These are phyloP conservation scores for Heliocidaris tuberculata DNA, from an alignment of 35 echinoderm and acorn worm species.

Conservation along the genomic window DNA sequence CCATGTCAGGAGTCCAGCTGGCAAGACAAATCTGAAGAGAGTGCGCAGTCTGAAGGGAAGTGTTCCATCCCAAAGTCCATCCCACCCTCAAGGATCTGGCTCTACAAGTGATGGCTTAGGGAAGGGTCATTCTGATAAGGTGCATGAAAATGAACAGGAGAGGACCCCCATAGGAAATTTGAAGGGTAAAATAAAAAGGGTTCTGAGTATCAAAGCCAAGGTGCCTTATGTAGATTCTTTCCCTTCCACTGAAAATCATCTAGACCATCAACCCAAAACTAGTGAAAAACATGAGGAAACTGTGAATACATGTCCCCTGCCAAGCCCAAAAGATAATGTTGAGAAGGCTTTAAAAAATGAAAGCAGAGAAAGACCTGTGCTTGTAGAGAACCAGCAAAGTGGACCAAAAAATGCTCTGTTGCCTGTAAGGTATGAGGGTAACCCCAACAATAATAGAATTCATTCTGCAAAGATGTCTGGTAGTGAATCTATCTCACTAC, in stretches of 20 bases:
- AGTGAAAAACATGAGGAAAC: neutral
- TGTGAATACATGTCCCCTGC: neutral
- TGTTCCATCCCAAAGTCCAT: neutral
- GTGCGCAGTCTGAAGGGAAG: slow-evolving; percentile 36
- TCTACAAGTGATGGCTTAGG: neutral
- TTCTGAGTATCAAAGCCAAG: neutral
- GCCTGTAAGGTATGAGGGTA: neutral
- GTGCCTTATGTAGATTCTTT: neutral
- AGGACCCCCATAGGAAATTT: neutral
- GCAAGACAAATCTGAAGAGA: neutral
- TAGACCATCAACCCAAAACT: neutral
- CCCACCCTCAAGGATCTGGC: neutral
- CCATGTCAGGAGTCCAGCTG: neutral
- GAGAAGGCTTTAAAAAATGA: neutral
- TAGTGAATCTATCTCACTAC: neutral
- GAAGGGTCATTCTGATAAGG: neutral
- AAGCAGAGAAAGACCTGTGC: neutral
- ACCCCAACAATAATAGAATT: neutral
- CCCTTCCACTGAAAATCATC: neutral
- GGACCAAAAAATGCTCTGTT: neutral
- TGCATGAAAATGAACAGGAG: neutral
- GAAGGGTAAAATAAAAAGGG: neutral
- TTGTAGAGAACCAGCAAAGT: neutral
- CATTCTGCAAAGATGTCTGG: neutral
- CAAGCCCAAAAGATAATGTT: neutral